Conservation (phyloP, 2,113 vertebrate genomes). For the Entelurus aequoreus region DNA sequence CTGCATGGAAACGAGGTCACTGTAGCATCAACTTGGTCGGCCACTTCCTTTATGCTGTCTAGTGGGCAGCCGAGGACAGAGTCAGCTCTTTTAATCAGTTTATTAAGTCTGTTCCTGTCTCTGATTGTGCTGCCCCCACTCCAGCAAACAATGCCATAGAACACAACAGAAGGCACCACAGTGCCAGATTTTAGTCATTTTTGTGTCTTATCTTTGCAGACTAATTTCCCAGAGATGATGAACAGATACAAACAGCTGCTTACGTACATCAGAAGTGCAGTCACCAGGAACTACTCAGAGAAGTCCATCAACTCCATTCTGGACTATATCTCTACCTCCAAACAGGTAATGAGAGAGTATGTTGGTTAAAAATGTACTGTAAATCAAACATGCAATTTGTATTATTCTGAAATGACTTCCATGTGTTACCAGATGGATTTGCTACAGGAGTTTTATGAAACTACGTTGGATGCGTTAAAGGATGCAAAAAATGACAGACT, state of each 20-base stretch:
- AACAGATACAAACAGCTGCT: slow-evolving; percentile 98
- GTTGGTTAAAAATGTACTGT: neutral
- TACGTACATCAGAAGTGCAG: slow-evolving; percentile 96
- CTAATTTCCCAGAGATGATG: slow-evolving; percentile 99
- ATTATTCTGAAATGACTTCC: slow-evolving; percentile 30
- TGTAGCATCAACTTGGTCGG: too few species aligned
- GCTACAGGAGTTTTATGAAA: slow-evolving; percentile 99
- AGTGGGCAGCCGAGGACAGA: too few species aligned
- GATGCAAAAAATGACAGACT: slow-evolving; percentile 98
- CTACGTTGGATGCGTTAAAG: slow-evolving; percentile 94
- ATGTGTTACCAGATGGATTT: slow-evolving; percentile 87
- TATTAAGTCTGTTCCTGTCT: too few species aligned
- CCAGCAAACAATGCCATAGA: too few species aligned
- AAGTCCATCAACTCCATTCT: slow-evolving; percentile 99
- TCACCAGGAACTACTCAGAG: slow-evolving; percentile 98
- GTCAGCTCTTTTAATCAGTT: too few species aligned
- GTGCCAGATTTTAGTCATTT: neutral
- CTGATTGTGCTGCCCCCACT: too few species aligned
- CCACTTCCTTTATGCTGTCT: too few species aligned
- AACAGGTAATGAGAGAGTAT: slow-evolving; percentile 79
- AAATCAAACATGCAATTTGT: neutral
- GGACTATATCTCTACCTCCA: slow-evolving; percentile 99
- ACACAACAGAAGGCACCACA: too few species aligned
- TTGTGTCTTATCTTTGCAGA: slow-evolving; percentile 64
- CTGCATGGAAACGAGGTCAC: too few species aligned